Base-by-base conservation (phyloP, 1,140 invertebrate species). In the Cryptotermes secundus region DNA sequence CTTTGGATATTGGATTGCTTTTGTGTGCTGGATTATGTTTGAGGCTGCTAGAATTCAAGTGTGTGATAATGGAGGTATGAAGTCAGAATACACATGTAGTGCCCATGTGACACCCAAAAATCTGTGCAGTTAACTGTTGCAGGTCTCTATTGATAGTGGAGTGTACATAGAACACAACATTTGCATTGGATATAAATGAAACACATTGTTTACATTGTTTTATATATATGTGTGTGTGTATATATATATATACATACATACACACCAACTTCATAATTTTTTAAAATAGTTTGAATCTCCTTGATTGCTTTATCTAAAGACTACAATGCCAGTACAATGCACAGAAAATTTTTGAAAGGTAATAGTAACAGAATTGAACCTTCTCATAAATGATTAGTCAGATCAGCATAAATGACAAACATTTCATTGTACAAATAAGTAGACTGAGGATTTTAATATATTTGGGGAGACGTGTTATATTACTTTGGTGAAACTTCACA, bases 161-260 rank as follows among this genome's bases (percentile, higher is more conserved):
- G 59, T 72, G 59, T 72, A 31, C 59, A 31, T 72, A 72, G n/a
- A 72, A 72, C 59, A 72, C 59, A 59, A 59, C 26, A 59, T 59
- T 7, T 59, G 53, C 53, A 72, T 72, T 72, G 26, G 31, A n/a
- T 72, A 72, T 72, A 72, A 72, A 72, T 16, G 59, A n/a, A 49
- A 49, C 16, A 10, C 26, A 14, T 72, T 31, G n/a, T 72, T 6
- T n/a, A 31, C 26, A 31, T 72, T 72, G 26, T 72, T 72, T 72
- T 31, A 72, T 72, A 72, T 31, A 72, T 72, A n/a, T n/a, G n/a
- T n/a, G n/a, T n/a, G n/a, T n/a, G n/a, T n/a, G n/a, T n/a, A n/a
- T n/a, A n/a, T n/a, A n/a, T n/a, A n/a, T n/a, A n/a, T n/a, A n/a
- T n/a, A n/a, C n/a, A n/a, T n/a, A n/a, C n/a, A n/a, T n/a, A n/a